A percentile compares a stretch with the other conserved stretches of the same genome.
Conservation (phyloP, 2,888 invertebrate genomes). For the Hirtodrosophila confusa region DNA sequence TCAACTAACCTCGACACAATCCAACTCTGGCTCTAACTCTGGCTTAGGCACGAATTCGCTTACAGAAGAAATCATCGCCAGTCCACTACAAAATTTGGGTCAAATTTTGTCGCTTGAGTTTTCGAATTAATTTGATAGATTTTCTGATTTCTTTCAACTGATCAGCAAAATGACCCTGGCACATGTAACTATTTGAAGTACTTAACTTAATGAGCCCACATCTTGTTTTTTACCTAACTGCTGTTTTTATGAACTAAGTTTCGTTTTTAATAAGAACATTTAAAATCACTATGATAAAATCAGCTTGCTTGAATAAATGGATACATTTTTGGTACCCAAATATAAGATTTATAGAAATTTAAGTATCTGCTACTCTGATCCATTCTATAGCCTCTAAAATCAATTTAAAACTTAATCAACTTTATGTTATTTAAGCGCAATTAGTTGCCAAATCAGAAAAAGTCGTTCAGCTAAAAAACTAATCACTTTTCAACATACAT, state of each 20-base stretch:
- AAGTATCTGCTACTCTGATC: too few relatives aligned
- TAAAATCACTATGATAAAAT: too few relatives aligned
- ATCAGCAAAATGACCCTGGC: conserved; percentile 59
- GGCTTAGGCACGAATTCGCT: conserved; percentile 54
- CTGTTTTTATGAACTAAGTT: too few relatives aligned
- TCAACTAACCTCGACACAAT: conserved; percentile 52
- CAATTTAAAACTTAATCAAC: conserved; percentile 18
- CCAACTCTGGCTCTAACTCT: conserved; percentile 37
- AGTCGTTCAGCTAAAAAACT: conserved; percentile 30
- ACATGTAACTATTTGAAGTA: conserved; percentile 34
- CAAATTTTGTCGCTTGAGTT: conserved; percentile 70
- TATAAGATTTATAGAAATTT: too few relatives aligned
- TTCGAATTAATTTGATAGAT: conserved; percentile 51
- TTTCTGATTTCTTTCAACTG: conserved; percentile 46
- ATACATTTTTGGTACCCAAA: too few relatives aligned
- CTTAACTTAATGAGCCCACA: conserved; percentile 23
- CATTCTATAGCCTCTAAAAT: background rate
- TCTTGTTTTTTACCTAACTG: background rate
- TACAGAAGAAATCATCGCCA: conserved; percentile 54
- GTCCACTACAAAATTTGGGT: conserved; percentile 56
- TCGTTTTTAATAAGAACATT: too few relatives aligned
- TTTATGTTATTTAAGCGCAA: conserved; percentile 38
- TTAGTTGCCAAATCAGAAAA: conserved; percentile 43
- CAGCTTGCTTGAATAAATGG: too few relatives aligned
- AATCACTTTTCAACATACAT: conserved; percentile 60